Conservation (phyloP, 2,888 invertebrate species). For the Lypha dubia region DNA sequence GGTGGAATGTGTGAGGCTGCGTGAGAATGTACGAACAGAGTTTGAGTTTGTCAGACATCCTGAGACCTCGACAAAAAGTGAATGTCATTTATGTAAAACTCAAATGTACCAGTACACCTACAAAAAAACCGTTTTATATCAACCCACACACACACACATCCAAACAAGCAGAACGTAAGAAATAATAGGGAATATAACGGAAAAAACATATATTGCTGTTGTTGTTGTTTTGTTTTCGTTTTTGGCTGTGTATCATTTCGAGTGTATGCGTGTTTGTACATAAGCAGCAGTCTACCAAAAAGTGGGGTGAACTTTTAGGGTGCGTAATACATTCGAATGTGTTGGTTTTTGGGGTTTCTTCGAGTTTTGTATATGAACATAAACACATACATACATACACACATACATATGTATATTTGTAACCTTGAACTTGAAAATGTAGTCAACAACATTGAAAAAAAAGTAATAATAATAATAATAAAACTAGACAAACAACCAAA, state of each 20-base stretch:
- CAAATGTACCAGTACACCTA: slow-evolving; percentile 27
- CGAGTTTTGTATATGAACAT: slow-evolving; percentile 22
- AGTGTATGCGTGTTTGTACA: slow-evolving; percentile 19
- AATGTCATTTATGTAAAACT: slow-evolving; percentile 67
- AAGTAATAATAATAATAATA: slow-evolving; percentile 69
- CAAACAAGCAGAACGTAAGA: background rate
- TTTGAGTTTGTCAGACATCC: slow-evolving; percentile 72
- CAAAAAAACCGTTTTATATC: background rate
- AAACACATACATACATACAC: background rate
- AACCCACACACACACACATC: background rate
- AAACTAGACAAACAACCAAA: slow-evolving; percentile 65
- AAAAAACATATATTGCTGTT: slow-evolving; percentile 20
- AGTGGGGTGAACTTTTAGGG: slow-evolving; percentile 35
- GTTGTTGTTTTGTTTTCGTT: slow-evolving; percentile 9
- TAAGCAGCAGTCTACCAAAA: slow-evolving; percentile 36
- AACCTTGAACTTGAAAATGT: slow-evolving; percentile 81
- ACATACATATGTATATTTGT: too few species aligned
- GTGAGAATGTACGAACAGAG: slow-evolving; percentile 47
- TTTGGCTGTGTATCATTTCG: slow-evolving; percentile 40
- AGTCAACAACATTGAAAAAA: slow-evolving; percentile 76
- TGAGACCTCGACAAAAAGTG: slow-evolving; percentile 66
- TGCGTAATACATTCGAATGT: slow-evolving; percentile 35
- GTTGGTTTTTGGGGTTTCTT: slow-evolving; percentile 15
- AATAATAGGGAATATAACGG: slow-evolving; percentile 33
- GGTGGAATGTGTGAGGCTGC: slow-evolving; percentile 42